Evolutionary conservation across 1,140 invertebrate genomes (phyloP).

Genomic region (Pogonomyrmex barbatus): DNA sequence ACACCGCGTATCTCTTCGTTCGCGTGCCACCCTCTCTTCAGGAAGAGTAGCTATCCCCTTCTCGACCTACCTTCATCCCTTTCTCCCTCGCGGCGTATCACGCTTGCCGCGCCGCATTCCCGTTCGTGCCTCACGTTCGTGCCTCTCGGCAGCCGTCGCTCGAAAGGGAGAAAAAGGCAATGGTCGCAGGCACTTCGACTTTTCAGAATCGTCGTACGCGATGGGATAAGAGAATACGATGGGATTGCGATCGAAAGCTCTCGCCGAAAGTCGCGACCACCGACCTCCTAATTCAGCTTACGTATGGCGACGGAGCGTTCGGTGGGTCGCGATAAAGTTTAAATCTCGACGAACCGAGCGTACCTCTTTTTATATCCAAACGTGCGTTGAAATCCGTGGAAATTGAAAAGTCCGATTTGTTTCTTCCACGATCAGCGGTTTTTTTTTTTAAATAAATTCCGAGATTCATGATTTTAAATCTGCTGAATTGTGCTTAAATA

Average conservation of each 20-base stretch:
- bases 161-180: slow-evolving; percentile 7
- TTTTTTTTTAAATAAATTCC: slow-evolving; percentile 15
- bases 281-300: slow-evolving; percentile 65
- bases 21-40: slow-evolving; percentile 68
- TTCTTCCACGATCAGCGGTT: neutral
- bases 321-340: slow-evolving; percentile 33
- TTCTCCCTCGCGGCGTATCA: neutral
- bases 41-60: slow-evolving; percentile 67
- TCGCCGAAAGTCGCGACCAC: slow-evolving; percentile 44
- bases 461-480: neutral
- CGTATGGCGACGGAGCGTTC: slow-evolving; percentile 41
- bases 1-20: slow-evolving; percentile 73
- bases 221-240: slow-evolving; percentile 29
- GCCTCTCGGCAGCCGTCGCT: neutral
- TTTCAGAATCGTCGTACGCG: slow-evolving; percentile 51
- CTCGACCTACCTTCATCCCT: slow-evolving; percentile 38
- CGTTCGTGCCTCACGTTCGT: slow-evolving; percentile 20
- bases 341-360: slow-evolving; percentile 33
- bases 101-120: slow-evolving; percentile 10
- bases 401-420: slow-evolving; percentile 23
- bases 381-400: neutral
- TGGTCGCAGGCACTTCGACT: slow-evolving; percentile 47
- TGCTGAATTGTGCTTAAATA: neutral
- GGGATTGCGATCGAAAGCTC: slow-evolving; percentile 58
- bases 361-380: neutral